A percentile compares a stretch with the other conserved stretches of the same genome.
phyloP scores from a whole-genome alignment of 2,113 vertebrate species.

The Naja naja region DNA sequence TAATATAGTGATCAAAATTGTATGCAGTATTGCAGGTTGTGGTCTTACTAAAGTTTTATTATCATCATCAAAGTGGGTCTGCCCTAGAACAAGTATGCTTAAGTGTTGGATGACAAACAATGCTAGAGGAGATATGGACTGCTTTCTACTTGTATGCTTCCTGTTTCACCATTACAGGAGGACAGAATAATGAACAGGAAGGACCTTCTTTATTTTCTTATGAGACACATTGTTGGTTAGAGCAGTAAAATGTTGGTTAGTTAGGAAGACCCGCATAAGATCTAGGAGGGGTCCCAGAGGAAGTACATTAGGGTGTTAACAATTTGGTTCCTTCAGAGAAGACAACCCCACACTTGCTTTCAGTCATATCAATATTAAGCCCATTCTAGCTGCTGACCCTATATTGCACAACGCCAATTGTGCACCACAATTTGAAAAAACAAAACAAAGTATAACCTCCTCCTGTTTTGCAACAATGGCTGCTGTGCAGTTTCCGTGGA shows the following conservation, averaged over 20 bases:
- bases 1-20: not conserved
- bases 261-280: not conserved
- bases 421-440: slow-evolving; percentile 17
- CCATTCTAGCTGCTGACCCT: slow-evolving; percentile 6
- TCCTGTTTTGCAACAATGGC: slow-evolving; percentile 58
- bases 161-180: not conserved
- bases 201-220: not conserved
- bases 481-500: slow-evolving; percentile 54
- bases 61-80: not conserved
- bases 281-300: not conserved
- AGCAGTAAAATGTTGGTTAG: not conserved
- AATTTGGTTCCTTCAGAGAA: not conserved
- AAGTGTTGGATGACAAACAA: not conserved
- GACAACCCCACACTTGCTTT: not conserved
- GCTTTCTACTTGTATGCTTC: not conserved
- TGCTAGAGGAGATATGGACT: not conserved
- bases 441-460: slow-evolving; percentile 39
- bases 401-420: slow-evolving; percentile 40
- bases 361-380: not conserved
- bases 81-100: not conserved
- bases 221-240: not conserved
- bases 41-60: not conserved
- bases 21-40: not conserved
- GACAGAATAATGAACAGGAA: not conserved
- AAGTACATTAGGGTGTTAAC: not conserved